phyloP scores from a whole-genome alignment of 2,888 invertebrate genomes.

The Steromphala cineraria region DNA sequence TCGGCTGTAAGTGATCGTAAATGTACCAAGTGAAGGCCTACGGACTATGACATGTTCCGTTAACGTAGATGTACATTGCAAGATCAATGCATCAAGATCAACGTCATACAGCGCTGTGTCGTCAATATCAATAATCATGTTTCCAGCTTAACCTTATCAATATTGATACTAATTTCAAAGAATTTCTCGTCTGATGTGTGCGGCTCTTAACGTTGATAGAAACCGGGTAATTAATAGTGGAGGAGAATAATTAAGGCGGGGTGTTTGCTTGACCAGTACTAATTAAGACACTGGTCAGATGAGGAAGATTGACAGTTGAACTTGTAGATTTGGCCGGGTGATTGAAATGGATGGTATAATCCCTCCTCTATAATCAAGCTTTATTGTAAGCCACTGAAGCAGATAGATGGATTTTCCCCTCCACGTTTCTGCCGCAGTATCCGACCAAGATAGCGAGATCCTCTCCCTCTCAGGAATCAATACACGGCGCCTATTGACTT shows the following conservation, averaged over 20 bases:
- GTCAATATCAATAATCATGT: not conserved
- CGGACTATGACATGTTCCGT: too few relatives aligned
- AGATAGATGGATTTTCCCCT: not conserved
- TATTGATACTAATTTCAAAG: not conserved
- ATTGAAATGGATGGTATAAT: not conserved
- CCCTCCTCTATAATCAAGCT: not conserved
- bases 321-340: not conserved
- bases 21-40: too few relatives aligned
- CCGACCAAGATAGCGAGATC: not conserved
- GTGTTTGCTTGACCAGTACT: not conserved
- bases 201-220: not conserved
- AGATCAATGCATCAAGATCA: not conserved
- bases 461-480: not conserved
- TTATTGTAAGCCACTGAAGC: not conserved
- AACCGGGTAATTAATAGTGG: not conserved
- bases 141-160: not conserved
- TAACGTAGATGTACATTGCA: not conserved
- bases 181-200: not conserved
- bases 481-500: conserved; percentile 8
- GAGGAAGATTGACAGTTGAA: not conserved
- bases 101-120: not conserved
- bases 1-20: too few relatives aligned
- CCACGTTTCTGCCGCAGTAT: not conserved
- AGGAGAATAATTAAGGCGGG: not conserved
- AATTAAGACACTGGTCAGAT: not conserved